Percentiles rank a stretch among this genome's conserved stretches.
These are phyloP conservation scores for Calliopum simillimum DNA, from an alignment of 2,888 invertebrate species.

Conservation along the genomic window DNA sequence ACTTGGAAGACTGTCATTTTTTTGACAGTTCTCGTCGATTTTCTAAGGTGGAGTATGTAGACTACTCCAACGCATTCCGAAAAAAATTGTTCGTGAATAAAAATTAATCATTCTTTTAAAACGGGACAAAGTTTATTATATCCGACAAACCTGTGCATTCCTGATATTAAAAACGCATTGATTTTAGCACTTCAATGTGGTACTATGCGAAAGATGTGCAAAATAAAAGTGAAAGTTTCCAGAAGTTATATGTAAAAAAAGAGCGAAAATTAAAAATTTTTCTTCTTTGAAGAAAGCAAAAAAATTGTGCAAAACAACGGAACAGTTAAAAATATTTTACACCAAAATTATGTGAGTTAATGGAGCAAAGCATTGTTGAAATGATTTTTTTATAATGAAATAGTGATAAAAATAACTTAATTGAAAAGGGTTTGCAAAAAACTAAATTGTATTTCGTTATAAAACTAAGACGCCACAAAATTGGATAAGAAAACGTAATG, in stretches of 20 bases:
- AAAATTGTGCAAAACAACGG: constrained; percentile 5
- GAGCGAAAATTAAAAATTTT: not conserved
- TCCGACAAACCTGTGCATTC: no score
- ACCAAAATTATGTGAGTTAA: constrained; percentile 6
- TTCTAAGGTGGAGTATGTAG: constrained; percentile 15
- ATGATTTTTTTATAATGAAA: not conserved
- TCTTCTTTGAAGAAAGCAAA: no score
- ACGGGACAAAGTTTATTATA: not conserved
- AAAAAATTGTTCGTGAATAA: no score
- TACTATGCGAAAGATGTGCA: not conserved
- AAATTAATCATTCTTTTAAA: not conserved
- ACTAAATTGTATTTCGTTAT: not conserved
- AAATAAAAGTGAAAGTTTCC: constrained; percentile 16
- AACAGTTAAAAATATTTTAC: not conserved
- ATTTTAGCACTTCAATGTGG: no score
- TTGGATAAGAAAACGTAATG: not conserved
- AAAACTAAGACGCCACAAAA: not conserved
- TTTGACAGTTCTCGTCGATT: constrained; percentile 21
- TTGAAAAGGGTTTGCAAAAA: no score
- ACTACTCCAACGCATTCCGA: not conserved
- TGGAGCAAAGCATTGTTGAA: constrained; percentile 9
- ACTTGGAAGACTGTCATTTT: constrained; percentile 6
- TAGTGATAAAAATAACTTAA: not conserved
- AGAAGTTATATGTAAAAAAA: not conserved
- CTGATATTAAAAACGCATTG: no score